Conservation (phyloP, 2,888 invertebrate genomes). For the Chloroclysta siterata region DNA sequence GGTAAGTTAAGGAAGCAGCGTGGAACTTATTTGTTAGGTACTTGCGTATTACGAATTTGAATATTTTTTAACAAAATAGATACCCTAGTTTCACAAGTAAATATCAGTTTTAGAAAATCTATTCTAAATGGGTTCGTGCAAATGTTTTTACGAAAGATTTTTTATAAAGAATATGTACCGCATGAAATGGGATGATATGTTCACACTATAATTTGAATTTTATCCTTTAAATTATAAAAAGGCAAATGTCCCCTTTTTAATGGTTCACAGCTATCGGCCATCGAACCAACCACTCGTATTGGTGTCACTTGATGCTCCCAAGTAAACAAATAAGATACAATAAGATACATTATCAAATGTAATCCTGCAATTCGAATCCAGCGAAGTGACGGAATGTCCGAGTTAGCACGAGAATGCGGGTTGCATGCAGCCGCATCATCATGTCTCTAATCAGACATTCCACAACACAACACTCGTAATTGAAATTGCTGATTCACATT, state of each 20-base stretch:
- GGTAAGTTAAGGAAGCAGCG: conserved; percentile 19
- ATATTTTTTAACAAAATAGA: conserved; percentile 11
- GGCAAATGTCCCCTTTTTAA: background rate
- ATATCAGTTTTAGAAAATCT: conserved; percentile 27
- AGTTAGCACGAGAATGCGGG: background rate
- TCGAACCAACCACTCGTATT: background rate
- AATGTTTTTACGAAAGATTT: conserved; percentile 17
- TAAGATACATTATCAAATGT: background rate
- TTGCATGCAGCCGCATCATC: too few species aligned
- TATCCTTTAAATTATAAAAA: background rate
- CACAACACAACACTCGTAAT: background rate
- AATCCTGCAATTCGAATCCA: background rate
- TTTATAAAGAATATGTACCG: conserved; percentile 12
- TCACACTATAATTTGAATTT: background rate
- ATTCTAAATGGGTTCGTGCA: conserved; percentile 19
- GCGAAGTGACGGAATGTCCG: background rate
- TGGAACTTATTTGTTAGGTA: conserved; percentile 22
- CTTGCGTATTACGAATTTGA: conserved; percentile 20
- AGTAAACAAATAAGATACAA: background rate
- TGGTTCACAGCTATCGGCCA: background rate
- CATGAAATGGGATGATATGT: background rate
- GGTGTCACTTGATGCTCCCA: background rate
- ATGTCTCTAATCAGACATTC: background rate
- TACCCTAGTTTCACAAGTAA: conserved; percentile 11
- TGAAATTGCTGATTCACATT: background rate